Evolutionary conservation across 1,140 invertebrate genomes (phyloP).

Genomic region (Ridgeia piscesae): DNA sequence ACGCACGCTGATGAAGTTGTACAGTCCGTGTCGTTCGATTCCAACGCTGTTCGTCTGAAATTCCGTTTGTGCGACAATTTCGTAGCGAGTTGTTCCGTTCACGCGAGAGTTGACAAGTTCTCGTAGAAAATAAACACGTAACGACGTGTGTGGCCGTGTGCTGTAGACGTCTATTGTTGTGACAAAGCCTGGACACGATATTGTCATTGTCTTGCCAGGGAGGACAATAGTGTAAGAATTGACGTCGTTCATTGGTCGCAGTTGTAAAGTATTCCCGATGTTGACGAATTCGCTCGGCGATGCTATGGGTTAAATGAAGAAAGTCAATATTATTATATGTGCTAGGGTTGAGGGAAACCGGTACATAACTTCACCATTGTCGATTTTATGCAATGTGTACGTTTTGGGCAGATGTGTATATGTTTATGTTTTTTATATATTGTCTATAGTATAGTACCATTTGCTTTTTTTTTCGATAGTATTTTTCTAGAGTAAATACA

Average conservation of each 20-base stretch:
- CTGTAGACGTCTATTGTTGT: not conserved
- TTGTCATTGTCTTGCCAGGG: not conserved
- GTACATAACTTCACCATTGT: too few species aligned
- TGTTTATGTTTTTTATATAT: too few species aligned
- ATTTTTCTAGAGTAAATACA: too few species aligned
- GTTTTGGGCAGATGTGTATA: too few species aligned
- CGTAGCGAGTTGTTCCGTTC: not conserved
- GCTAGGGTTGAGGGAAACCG: too few species aligned
- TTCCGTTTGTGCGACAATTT: not conserved
- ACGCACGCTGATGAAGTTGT: not conserved
- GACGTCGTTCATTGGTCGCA: not conserved
- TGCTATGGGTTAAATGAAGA: not conserved
- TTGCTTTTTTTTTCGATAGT: too few species aligned
- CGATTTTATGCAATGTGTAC: too few species aligned
- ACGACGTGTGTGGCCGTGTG: not conserved
- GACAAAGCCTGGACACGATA: not conserved
- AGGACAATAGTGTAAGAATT: not conserved
- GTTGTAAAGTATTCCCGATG: not conserved
- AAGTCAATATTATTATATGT: not conserved
- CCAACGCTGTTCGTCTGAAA: not conserved
- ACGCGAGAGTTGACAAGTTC: not conserved
- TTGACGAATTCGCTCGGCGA: not conserved
- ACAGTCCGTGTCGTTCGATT: not conserved
- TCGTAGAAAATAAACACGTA: not conserved
- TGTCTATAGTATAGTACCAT: too few species aligned